Evolutionary conservation across 2,113 vertebrate genomes (phyloP), one percentile per base, ranked within the genome.

Genomic region (Aleadryas rufinucha): DNA sequence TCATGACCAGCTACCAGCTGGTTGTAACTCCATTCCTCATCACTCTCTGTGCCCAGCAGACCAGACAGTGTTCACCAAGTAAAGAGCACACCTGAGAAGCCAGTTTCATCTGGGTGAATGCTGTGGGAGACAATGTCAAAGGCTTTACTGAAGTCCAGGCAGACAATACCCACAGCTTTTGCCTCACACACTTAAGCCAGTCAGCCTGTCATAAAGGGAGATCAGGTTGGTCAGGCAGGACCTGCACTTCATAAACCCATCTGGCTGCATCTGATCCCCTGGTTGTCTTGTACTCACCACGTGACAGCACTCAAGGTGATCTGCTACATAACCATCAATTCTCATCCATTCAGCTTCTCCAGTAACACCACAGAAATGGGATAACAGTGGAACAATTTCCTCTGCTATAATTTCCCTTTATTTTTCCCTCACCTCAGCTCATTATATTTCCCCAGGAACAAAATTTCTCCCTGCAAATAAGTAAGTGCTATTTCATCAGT

Each of bases 151-250:
- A 53, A 35, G 22, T 30, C n/a, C 12, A n/a, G 17, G 13, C 8
- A 57, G 12, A 64, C 6, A 59, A 31, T 10, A 60, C 1, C 17
- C 11, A 65, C 45, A 49, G 27, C 11, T 21, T 65, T 18, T 50
- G 7, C 27, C 14, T 74, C 54, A 68, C 8, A 33, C 18, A 6
- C 24, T 39, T 49, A 9, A n/a, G 16, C 1, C 0, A 0, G 3
- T 54, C 20, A 28, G 11, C 35, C 61, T 39, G 27, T 24, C 20
- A 37, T 9, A 44, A 15, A 33, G 24, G 13, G 7, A 70, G 64
- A 72, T 50, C 6, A 21, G 9, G 13, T 19, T 6, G 1, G 9
- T 37, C 39, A 56, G 52, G 26, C 28, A 90, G 33, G 13, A 52
- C 5, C 5, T 57, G 42, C 16, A 19, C 42, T 31, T 57, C 30